These are phyloP conservation scores for Batillaria attramentaria DNA, from an alignment of 1,140 invertebrate species.

Conservation along the genomic window DNA sequence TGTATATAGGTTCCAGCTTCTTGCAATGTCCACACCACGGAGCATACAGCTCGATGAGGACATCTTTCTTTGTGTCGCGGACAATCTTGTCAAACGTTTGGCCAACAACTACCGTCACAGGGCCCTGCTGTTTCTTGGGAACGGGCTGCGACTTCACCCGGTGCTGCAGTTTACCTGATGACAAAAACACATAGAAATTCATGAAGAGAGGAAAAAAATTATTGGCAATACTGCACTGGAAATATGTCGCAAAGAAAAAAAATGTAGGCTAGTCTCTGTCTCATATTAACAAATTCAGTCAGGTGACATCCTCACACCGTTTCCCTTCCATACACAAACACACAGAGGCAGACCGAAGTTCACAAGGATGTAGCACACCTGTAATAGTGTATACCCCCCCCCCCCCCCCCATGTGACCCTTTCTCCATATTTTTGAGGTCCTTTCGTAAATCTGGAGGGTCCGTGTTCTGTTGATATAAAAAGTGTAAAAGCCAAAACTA, in stretches of 20 bases:
- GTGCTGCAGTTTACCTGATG: constrained; percentile 81
- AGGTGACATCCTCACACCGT: no score
- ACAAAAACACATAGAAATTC: constrained; percentile 27
- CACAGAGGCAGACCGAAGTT: no score
- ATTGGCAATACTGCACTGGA: background rate
- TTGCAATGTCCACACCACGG: constrained; percentile 99
- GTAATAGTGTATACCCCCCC: no score
- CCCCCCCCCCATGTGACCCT: no score
- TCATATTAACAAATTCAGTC: no score
- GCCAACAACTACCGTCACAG: constrained; percentile 91
- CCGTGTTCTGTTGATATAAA: no score
- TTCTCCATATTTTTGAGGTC: no score
- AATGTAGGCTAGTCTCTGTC: no score
- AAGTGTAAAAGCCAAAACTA: no score
- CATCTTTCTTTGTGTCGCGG: constrained; percentile 91
- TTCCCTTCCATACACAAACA: no score
- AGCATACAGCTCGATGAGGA: constrained; percentile 96
- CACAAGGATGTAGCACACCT: no score
- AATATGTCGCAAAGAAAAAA: background rate
- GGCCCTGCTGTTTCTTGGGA: constrained; percentile 88
- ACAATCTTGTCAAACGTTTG: constrained; percentile 98
- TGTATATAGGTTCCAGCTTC: constrained; percentile 94
- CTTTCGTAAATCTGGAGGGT: no score
- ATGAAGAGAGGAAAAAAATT: background rate
- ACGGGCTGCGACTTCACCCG: constrained; percentile 95